Percentiles rank a stretch among this genome's conserved stretches.
phyloP scores from a whole-genome alignment of 2,888 invertebrate species.

The Agrotis segetum region DNA sequence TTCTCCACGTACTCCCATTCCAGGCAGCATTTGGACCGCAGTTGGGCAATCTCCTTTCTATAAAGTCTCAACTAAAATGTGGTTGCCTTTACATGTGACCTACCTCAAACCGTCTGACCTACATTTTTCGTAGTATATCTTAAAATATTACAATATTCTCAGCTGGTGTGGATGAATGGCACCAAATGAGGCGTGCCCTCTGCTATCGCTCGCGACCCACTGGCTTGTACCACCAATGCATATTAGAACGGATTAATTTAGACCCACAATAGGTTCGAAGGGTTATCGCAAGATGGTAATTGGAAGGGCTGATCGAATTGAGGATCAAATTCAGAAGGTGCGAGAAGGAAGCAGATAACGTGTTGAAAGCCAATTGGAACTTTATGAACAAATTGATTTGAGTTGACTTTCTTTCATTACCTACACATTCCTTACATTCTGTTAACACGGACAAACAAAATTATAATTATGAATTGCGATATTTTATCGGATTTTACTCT shows the following conservation, averaged over 20 bases:
- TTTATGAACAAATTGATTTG: no score
- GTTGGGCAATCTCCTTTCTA: no score
- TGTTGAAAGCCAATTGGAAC: neutral
- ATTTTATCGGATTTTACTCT: no score
- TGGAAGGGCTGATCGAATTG: conserved; percentile 30
- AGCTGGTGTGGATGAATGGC: conserved; percentile 28
- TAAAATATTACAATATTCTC: conserved; percentile 13
- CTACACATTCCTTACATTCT: no score
- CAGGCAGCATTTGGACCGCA: no score
- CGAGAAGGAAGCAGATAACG: no score
- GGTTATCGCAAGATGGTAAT: conserved; percentile 35
- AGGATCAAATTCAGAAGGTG: conserved; percentile 2
- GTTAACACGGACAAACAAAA: no score
- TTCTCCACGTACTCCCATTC: no score
- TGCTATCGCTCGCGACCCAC: conserved; percentile 47
- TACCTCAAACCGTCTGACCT: neutral
- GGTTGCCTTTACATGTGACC: neutral
- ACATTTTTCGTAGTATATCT: neutral
- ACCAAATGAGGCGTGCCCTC: conserved; percentile 37
- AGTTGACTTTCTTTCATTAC: no score
- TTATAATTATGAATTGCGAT: no score
- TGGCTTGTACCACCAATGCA: conserved; percentile 25
- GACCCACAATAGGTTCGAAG: conserved; percentile 15
- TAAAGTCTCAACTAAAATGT: no score
- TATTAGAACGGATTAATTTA: conserved; percentile 41